Base-by-base conservation (phyloP, 2,797 vertebrate genomes). In the Alectoris magna region DNA sequence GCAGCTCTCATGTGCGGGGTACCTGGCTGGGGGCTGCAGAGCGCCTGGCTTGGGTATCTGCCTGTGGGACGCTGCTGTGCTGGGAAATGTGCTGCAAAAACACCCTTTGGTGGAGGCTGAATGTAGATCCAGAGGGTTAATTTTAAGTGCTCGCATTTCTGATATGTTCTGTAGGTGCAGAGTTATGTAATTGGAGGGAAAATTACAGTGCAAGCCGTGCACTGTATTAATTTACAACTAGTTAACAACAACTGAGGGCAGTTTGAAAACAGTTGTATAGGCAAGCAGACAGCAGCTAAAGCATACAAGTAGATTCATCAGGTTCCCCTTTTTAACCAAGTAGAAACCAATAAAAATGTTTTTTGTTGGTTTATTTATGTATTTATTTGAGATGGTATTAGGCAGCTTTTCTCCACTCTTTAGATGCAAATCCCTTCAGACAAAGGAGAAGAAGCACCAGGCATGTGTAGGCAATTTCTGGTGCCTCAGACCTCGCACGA, bases 21-120 rank as follows among this genome's bases (percentile, higher is more conserved):
- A 39, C 31, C 39, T 48, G 23, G 43, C 2, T 27, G 59, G 26
- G 27, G 56, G 39, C n/a, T 41, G 7, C 26, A 73, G 51, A 39
- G 38, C 71, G 51, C n/a, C 22, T 60, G 44, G 34, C 18, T 10
- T 0, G 0, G 38, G 49, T 16, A 11, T 49, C 56, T 46, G 48
- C 1, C 0, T 17, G 11, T 60, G 60, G 62, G 56, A 66, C 21
- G 16, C 51, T 31, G 39, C 51, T 31, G 39, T 21, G 8, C 31
- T 1, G 38, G 59, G 64, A 7, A 59, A 79, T 86, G n/a, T 59
- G 48, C 34, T 67, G 44, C 59, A 43, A 64, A 77, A 62, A 4
- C 21, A 49, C 46, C 55, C 14, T 91, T 82, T 58, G 67, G 8
- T 59, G 31, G 41, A 41, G 19, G 15, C 62, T n/a, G 9, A 51